phyloP scores from a whole-genome alignment of 2,888 invertebrate genomes.

The Papilio elwesi region DNA sequence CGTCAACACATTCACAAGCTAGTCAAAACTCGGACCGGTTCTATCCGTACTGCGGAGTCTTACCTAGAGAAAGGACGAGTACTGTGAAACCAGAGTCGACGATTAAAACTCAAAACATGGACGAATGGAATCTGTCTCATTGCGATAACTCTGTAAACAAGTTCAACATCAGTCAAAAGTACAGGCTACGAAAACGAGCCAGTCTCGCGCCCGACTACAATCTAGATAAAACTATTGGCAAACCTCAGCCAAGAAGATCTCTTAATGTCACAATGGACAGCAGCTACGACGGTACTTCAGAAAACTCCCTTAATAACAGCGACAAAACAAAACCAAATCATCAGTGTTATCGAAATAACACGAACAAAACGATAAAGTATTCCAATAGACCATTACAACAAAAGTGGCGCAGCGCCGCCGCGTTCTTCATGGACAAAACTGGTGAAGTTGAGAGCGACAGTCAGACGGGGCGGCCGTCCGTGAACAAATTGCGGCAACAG shows the following conservation, averaged over 20 bases:
- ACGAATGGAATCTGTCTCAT: constrained; percentile 65
- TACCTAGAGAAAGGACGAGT: constrained; percentile 72
- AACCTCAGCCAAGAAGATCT: constrained; percentile 68
- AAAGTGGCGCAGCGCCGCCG: constrained; percentile 83
- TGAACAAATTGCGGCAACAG: constrained; percentile 88
- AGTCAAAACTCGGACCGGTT: constrained; percentile 73
- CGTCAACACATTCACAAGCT: constrained; percentile 72
- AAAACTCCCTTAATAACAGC: constrained; percentile 60
- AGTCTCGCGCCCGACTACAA: constrained; percentile 68
- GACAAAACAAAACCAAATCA: constrained; percentile 55
- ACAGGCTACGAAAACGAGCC: constrained; percentile 65
- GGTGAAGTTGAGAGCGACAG: constrained; percentile 73
- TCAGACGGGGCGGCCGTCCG: constrained; percentile 87
- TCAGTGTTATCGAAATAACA: constrained; percentile 61
- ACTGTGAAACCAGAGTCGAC: constrained; percentile 63
- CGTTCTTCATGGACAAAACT: constrained; percentile 81
- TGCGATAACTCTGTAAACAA: constrained; percentile 63
- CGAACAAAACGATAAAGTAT: constrained; percentile 53
- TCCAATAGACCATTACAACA: constrained; percentile 63
- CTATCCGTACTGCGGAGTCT: constrained; percentile 82
- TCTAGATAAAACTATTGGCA: constrained; percentile 65
- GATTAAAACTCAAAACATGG: constrained; percentile 52
- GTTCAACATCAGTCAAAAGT: constrained; percentile 65
- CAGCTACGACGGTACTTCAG: constrained; percentile 66
- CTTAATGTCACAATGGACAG: constrained; percentile 62